Evolutionary conservation across 2,888 invertebrate genomes (phyloP).

Genomic region (Ophion ellenae): DNA sequence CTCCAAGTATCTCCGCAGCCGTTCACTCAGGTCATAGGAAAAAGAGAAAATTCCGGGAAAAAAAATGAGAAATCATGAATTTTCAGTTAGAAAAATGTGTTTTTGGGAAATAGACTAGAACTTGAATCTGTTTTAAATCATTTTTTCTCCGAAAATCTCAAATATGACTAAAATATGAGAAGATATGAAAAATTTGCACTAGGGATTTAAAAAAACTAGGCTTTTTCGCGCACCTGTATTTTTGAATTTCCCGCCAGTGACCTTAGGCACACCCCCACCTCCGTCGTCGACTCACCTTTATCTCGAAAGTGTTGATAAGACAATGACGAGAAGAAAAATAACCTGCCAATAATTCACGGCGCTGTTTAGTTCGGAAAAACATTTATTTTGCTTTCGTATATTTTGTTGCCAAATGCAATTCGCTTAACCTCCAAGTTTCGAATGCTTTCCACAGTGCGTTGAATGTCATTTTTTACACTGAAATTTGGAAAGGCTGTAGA

Average conservation of each 20-base stretch:
- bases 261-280: background rate
- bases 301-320: slow-evolving; percentile 16
- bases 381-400: slow-evolving; percentile 26
- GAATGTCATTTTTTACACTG: background rate
- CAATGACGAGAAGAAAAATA: slow-evolving; percentile 16
- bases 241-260: slow-evolving; percentile 58
- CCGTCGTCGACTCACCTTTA: slow-evolving; percentile 11
- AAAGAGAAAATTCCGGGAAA: too few species aligned
- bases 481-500: slow-evolving; percentile 7
- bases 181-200: too few species aligned
- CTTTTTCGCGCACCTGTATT: background rate
- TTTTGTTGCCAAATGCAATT: background rate
- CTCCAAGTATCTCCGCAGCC: too few species aligned
- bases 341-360: slow-evolving; percentile 1
- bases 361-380: background rate
- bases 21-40: too few species aligned
- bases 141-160: too few species aligned
- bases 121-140: too few species aligned
- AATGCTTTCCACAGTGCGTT: slow-evolving; percentile 11
- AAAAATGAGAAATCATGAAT: too few species aligned
- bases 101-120: too few species aligned
- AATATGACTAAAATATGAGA: too few species aligned
- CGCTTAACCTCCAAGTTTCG: slow-evolving; percentile 51
- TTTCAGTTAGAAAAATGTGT: too few species aligned
- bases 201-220: background rate